phyloP scores from a whole-genome alignment of 2,888 invertebrate genomes.

The Papilio gigon region DNA sequence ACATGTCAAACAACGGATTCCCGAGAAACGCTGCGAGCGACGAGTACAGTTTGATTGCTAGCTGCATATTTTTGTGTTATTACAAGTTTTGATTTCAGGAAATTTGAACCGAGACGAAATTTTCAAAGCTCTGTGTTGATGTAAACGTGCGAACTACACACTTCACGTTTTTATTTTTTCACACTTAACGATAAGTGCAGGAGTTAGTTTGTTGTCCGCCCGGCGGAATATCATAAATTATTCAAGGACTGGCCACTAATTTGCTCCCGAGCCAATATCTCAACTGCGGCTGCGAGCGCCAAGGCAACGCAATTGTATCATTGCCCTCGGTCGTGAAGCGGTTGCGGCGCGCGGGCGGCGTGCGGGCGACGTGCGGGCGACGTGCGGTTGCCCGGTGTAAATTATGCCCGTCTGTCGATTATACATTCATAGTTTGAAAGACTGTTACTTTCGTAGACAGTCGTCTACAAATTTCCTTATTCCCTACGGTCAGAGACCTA shows the following conservation, averaged over 20 bases:
- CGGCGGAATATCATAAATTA: slow-evolving; percentile 28
- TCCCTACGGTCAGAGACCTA: not conserved
- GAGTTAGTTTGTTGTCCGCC: too few species aligned
- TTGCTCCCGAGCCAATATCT: slow-evolving; percentile 20
- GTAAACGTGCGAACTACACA: too few species aligned
- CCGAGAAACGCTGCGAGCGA: slow-evolving; percentile 44
- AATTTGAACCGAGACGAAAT: not conserved
- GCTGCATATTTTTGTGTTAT: slow-evolving; percentile 17
- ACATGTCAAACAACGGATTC: slow-evolving; percentile 55
- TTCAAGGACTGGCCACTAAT: not conserved
- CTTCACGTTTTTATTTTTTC: not conserved
- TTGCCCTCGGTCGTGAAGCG: not conserved
- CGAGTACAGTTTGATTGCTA: slow-evolving; percentile 28
- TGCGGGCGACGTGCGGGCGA: not conserved
- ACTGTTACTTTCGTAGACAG: slow-evolving; percentile 19
- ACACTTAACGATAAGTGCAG: slow-evolving; percentile 4
- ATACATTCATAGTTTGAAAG: slow-evolving; percentile 32
- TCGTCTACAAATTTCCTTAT: slow-evolving; percentile 25
- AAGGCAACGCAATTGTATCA: slow-evolving; percentile 10
- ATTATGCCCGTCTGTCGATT: slow-evolving; percentile 32
- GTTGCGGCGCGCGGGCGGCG: slow-evolving; percentile 6
- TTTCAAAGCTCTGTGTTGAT: not conserved
- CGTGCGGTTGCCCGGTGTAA: slow-evolving; percentile 5
- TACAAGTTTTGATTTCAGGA: slow-evolving; percentile 7
- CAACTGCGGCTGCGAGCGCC: not conserved